Conservation (phyloP, 2,888 invertebrate genomes). For the Brenthis ino region DNA sequence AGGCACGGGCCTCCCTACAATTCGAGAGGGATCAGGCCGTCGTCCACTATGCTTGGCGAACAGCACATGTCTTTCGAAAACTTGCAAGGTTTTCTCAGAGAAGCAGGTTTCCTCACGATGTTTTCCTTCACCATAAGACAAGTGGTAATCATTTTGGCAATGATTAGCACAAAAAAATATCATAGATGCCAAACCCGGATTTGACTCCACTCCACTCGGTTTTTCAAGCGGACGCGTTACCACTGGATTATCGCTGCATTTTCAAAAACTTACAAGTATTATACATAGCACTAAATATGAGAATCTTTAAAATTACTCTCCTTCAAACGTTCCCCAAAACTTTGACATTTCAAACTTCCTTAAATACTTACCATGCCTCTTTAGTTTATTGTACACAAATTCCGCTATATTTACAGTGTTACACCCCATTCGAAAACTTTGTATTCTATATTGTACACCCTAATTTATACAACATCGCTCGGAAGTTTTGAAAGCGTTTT, state of each 20-base stretch:
- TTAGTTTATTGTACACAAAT: conserved; percentile 43
- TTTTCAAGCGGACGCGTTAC: background rate
- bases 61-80: too few species aligned
- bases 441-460: conserved; percentile 47
- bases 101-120: too few species aligned
- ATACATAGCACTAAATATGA: conserved; percentile 5
- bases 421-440: conserved; percentile 39
- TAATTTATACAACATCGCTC: conserved; percentile 54
- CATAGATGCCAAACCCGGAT: too few species aligned
- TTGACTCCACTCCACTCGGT: too few species aligned
- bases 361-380: conserved; percentile 34
- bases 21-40: too few species aligned
- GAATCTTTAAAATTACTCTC: conserved; percentile 17
- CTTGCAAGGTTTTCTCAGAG: too few species aligned
- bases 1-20: too few species aligned
- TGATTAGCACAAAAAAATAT: too few species aligned
- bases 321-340: conserved; percentile 27
- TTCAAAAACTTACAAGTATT: background rate
- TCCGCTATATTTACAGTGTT: conserved; percentile 45
- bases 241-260: background rate
- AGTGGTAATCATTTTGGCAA: too few species aligned
- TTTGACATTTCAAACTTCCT: conserved; percentile 27
- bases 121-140: too few species aligned
- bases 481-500: conserved; percentile 40
- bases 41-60: too few species aligned